A percentile compares a stretch with the other conserved stretches of the same genome.
Evolutionary conservation across 2,113 vertebrate genomes (phyloP).

Genomic region (Aptenodytes patagonicus): DNA sequence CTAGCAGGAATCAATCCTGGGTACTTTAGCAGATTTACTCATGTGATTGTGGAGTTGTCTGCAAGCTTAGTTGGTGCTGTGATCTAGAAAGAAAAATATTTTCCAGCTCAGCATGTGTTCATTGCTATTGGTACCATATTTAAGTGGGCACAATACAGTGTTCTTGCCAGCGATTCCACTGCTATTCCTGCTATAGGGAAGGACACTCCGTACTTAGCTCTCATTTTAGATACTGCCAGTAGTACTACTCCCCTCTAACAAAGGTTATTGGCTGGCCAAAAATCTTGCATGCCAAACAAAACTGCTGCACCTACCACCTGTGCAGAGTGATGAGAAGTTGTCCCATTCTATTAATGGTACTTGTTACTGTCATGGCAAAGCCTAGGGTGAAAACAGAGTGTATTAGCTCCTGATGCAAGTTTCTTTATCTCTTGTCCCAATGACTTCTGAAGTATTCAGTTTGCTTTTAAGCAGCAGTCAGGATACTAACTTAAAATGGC

Average conservation of each 20-base stretch:
- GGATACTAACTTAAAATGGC: not conserved
- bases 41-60: slow-evolving; percentile 39
- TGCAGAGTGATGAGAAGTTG: not conserved
- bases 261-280: slow-evolving; percentile 28
- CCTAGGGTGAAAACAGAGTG: not conserved
- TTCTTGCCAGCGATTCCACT: slow-evolving; percentile 67
- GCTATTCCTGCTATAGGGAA: slow-evolving; percentile 73
- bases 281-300: not conserved
- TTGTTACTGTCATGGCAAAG: not conserved
- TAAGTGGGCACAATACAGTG: slow-evolving; percentile 48
- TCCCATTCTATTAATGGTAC: not conserved
- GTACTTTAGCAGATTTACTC: slow-evolving; percentile 19
- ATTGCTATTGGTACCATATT: slow-evolving; percentile 45
- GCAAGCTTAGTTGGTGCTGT: slow-evolving; percentile 22
- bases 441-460: not conserved
- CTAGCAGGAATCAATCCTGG: not conserved
- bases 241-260: not conserved
- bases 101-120: slow-evolving; percentile 70
- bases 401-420: not conserved
- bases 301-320: slow-evolving; percentile 18
- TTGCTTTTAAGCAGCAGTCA: not conserved
- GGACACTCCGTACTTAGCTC: slow-evolving; percentile 68
- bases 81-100: slow-evolving; percentile 76
- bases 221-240: slow-evolving; percentile 51
- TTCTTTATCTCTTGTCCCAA: not conserved